Evolutionary conservation across 2,113 vertebrate species (phyloP).

Genomic region (Hypomesus transpacificus): DNA sequence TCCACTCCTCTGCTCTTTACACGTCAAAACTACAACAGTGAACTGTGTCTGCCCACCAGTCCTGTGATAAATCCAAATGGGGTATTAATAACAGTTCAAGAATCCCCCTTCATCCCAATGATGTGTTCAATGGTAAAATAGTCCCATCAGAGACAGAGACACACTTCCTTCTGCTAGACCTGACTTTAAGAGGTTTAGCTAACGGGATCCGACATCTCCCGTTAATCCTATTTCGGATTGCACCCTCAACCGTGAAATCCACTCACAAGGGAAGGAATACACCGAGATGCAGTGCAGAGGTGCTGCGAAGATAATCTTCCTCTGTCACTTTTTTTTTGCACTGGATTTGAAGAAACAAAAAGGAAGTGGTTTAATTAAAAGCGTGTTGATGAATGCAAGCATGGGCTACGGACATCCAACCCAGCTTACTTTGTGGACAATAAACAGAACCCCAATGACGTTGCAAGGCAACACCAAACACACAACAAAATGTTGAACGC

Average conservation of each 20-base stretch:
- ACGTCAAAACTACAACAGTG: constrained; percentile 40
- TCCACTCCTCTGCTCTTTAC: constrained; percentile 41
- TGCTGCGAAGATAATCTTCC: constrained; percentile 66
- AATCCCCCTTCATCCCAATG: constrained; percentile 36
- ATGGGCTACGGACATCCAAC: not conserved
- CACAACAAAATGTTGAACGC: not conserved
- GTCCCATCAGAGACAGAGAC: constrained; percentile 53
- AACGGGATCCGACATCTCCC: constrained; percentile 60
- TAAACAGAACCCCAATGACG: not conserved
- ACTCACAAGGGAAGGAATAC: constrained; percentile 57
- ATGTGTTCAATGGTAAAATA: constrained; percentile 33
- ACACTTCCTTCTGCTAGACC: constrained; percentile 58
- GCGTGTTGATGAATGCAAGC: constrained; percentile 12
- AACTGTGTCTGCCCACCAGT: constrained; percentile 31
- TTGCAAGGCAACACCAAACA: not conserved
- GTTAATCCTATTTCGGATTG: constrained; percentile 68
- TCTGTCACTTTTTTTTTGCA: constrained; percentile 38
- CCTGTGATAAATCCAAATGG: constrained; percentile 25
- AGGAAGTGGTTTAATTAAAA: constrained; percentile 52
- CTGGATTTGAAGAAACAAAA: constrained; percentile 56
- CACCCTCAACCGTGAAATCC: constrained; percentile 67
- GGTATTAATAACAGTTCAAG: constrained; percentile 58
- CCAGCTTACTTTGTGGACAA: constrained; percentile 1
- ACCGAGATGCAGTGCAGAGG: constrained; percentile 56
- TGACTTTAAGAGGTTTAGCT: constrained; percentile 67